Evolutionary conservation across 1,140 invertebrate genomes (phyloP).

Genomic region (Drosophila micromelanica): DNA sequence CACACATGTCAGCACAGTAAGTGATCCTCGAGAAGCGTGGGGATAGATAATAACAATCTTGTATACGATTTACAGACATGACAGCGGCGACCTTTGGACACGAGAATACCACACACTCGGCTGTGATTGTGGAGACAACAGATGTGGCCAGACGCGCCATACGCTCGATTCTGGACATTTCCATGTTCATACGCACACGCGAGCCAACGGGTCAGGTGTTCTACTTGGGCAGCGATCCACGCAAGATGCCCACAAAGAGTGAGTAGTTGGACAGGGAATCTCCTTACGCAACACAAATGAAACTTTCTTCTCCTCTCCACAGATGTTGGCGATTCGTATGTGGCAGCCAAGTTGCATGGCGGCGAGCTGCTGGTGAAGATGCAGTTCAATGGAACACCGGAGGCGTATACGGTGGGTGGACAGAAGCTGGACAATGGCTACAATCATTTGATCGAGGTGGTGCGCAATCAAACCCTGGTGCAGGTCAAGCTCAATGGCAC

Average conservation of each 20-base stretch:
- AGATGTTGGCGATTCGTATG: slow-evolving; percentile 86
- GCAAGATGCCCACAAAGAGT: slow-evolving; percentile 70
- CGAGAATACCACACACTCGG: slow-evolving; percentile 90
- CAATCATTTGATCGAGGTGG: slow-evolving; percentile 93
- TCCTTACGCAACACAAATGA: background rate
- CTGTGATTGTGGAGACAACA: slow-evolving; percentile 90
- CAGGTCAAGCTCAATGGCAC: slow-evolving; percentile 94
- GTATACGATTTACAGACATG: slow-evolving; percentile 86
- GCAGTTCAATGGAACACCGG: slow-evolving; percentile 91
- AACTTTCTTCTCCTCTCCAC: too few species aligned
- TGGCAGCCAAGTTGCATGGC: slow-evolving; percentile 90
- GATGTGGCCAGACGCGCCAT: slow-evolving; percentile 89
- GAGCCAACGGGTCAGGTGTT: slow-evolving; percentile 93
- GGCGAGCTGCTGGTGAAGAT: slow-evolving; percentile 92
- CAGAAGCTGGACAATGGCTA: slow-evolving; percentile 94
- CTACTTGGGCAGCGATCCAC: slow-evolving; percentile 91
- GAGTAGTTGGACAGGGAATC: slow-evolving; percentile 19
- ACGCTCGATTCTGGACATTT: slow-evolving; percentile 92
- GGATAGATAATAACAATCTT: background rate
- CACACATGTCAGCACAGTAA: slow-evolving; percentile 94
- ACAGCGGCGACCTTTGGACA: slow-evolving; percentile 96
- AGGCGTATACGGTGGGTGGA: slow-evolving; percentile 92
- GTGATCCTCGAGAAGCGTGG: slow-evolving; percentile 49
- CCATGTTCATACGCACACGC: slow-evolving; percentile 95
- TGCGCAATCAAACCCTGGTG: slow-evolving; percentile 91